Evolutionary conservation across 2,797 vertebrate species (phyloP).

Genomic region (Schizopygopsis malacanthus): DNA sequence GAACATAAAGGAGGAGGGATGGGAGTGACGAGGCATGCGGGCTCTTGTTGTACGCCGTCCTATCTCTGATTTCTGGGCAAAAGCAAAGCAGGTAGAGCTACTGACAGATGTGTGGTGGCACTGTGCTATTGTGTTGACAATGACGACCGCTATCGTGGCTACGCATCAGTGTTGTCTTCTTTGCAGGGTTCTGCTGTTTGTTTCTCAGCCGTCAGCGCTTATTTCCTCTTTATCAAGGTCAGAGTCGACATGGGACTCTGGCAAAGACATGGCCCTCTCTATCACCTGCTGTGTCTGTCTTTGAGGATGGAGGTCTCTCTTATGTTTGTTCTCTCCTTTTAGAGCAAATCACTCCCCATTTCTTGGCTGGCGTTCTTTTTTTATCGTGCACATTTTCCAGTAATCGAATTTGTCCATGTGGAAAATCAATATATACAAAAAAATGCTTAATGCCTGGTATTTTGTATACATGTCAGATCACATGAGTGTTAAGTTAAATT

Average conservation of each 20-base stretch:
- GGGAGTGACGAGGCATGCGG: constrained; percentile 48
- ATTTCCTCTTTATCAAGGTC: constrained; percentile 61
- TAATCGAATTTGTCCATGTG: constrained; percentile 80
- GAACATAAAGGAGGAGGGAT: constrained; percentile 55
- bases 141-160: constrained; percentile 33
- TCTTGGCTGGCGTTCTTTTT: constrained; percentile 33
- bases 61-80: constrained; percentile 58
- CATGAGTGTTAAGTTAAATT: constrained; percentile 77
- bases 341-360: constrained; percentile 43
- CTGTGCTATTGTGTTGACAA: constrained; percentile 35
- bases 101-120: constrained; percentile 38
- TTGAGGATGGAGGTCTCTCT: constrained; percentile 33
- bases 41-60: constrained; percentile 44
- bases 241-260: constrained; percentile 53
- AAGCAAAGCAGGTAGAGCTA: constrained; percentile 35
- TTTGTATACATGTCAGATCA: constrained; percentile 81
- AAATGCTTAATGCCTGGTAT: constrained; percentile 75
- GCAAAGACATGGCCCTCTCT: constrained; percentile 16
- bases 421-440: constrained; percentile 77
- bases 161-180: constrained; percentile 35
- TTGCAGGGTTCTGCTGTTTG: constrained; percentile 27
- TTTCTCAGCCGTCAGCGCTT: constrained; percentile 23
- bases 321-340: constrained; percentile 25
- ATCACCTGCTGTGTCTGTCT: constrained; percentile 46
- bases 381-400: constrained; percentile 47